Conservation (phyloP, 37 sponge, comb jelly and placozoan species). For the Chondrilla cf. caribensis region DNA sequence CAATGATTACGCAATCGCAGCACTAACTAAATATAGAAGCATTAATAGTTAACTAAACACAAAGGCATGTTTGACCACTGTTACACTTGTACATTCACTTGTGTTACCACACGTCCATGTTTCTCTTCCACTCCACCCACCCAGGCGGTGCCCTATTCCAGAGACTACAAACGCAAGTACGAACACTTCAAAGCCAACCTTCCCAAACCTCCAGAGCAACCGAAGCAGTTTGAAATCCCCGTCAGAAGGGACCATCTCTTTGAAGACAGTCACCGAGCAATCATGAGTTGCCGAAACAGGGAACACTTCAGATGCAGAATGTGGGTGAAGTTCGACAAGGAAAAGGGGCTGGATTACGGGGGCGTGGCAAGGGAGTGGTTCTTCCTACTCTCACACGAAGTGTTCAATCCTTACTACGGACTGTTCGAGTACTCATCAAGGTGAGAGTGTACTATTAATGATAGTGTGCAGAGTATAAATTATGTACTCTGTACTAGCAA, state of each 20-base stretch:
- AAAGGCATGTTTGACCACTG: too few species aligned
- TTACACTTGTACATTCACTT: too few species aligned
- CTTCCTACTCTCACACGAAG: conserved; percentile 89
- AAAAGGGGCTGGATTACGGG: conserved; percentile 94
- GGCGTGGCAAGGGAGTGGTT: conserved; percentile 99
- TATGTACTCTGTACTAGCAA: conserved; percentile 3
- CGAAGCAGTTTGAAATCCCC: conserved; percentile 75
- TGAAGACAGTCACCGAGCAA: conserved; percentile 75
- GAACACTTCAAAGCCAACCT: conserved; percentile 70
- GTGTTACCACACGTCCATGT: background rate
- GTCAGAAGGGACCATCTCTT: conserved; percentile 73
- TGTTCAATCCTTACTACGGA: conserved; percentile 99
- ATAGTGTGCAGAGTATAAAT: background rate
- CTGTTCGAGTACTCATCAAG: conserved; percentile 95
- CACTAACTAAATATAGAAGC: too few species aligned
- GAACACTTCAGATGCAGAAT: conserved; percentile 57
- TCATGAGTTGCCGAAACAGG: conserved; percentile 71
- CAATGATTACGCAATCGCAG: too few species aligned
- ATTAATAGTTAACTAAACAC: too few species aligned
- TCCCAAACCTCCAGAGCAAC: background rate
- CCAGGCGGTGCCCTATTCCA: conserved; percentile 70
- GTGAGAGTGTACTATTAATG: conserved; percentile 51
- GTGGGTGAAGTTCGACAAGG: conserved; percentile 92
- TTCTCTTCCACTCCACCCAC: background rate
- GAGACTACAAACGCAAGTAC: conserved; percentile 89